phyloP scores from a whole-genome alignment of 2,888 invertebrate species.

The Sesia bembeciformis region DNA sequence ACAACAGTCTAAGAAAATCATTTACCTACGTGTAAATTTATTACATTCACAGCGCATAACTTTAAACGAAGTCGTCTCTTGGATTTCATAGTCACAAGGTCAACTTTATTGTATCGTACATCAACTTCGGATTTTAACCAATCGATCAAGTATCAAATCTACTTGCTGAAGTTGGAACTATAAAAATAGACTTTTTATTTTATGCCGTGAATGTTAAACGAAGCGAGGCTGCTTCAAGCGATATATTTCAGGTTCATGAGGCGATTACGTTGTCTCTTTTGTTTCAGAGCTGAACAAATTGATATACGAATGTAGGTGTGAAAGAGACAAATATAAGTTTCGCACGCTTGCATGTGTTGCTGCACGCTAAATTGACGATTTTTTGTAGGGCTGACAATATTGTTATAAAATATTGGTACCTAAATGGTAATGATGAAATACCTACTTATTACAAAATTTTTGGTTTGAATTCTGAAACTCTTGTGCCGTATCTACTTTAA shows the following conservation, averaged over 20 bases:
- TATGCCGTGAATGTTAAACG: conserved; percentile 1
- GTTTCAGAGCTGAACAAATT: conserved; percentile 31
- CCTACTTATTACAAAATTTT: neutral
- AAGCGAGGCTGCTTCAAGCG: conserved; percentile 9
- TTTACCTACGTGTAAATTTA: too few relatives aligned
- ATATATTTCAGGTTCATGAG: conserved; percentile 18
- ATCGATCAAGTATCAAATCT: neutral
- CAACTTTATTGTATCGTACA: too few relatives aligned
- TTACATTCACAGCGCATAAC: too few relatives aligned
- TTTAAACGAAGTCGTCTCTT: too few relatives aligned
- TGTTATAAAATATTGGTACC: neutral
- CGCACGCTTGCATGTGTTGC: conserved; percentile 18
- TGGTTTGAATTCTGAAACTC: neutral
- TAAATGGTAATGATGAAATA: neutral
- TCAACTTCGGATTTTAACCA: neutral
- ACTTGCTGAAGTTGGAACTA: neutral
- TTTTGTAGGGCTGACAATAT: conserved; percentile 31
- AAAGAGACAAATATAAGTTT: conserved; percentile 48
- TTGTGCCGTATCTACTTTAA: too few relatives aligned
- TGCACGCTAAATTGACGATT: conserved; percentile 2
- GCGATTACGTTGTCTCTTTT: conserved; percentile 25
- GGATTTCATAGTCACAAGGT: too few relatives aligned
- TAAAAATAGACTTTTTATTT: conserved; percentile 6
- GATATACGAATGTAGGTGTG: conserved; percentile 32
- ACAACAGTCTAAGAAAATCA: too few relatives aligned